phyloP scores from a whole-genome alignment of 2,113 vertebrate genomes.

The Bujurquina vittata region DNA sequence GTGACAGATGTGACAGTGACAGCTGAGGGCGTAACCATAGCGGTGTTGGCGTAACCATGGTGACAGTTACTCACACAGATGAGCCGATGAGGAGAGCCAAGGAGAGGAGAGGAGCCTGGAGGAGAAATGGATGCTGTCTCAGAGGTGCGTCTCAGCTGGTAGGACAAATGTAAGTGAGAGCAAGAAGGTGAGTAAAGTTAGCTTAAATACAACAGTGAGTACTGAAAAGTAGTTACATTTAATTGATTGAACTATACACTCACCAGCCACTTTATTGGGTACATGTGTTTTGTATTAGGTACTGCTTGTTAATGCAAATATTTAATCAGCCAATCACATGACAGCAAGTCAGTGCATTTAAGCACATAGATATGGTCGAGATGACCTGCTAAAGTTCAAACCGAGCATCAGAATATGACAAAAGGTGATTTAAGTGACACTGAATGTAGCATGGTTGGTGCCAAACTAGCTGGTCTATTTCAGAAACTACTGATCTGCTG shows the following conservation, averaged over 20 bases:
- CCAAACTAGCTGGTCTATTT: background rate
- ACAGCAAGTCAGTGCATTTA: background rate
- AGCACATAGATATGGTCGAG: background rate
- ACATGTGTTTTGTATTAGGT: background rate
- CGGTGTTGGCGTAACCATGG: background rate
- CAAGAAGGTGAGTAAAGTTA: background rate
- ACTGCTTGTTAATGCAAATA: background rate
- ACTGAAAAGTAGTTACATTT: background rate
- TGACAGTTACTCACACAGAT: constrained; percentile 76
- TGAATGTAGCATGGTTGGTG: background rate
- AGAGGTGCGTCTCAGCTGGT: constrained; percentile 92
- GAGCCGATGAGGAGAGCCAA: constrained; percentile 91
- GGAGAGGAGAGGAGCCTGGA: constrained; percentile 88
- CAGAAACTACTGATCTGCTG: background rate
- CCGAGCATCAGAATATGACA: background rate
- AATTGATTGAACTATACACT: background rate
- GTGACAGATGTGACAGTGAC: constrained; percentile 32
- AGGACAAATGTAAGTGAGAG: constrained; percentile 13
- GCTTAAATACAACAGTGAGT: background rate
- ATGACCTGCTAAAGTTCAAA: background rate
- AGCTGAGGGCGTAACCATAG: background rate
- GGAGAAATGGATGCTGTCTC: constrained; percentile 92
- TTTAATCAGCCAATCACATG: background rate
- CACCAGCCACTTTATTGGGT: background rate
- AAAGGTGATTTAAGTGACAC: background rate